Base-by-base conservation (phyloP, 2,797 vertebrate genomes). In the Adrianichthys oophorus region DNA sequence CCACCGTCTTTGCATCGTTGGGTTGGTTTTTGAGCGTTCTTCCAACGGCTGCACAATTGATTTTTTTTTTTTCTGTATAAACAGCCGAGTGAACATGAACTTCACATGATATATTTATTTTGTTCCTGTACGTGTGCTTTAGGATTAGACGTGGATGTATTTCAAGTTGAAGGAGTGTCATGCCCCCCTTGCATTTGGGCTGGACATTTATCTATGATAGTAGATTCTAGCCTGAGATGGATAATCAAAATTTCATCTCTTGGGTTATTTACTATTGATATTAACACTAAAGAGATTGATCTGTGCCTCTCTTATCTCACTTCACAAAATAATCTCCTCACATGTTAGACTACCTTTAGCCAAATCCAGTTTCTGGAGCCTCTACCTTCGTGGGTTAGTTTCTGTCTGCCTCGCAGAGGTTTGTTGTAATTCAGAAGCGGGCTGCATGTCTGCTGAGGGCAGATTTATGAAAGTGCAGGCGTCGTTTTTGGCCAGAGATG, bases 191-290 rank as follows among this genome's bases (percentile, higher is more conserved):
- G 8, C 15, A 16, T 15, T 15, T 15, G 41, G 16, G 16, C n/a
- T 42, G 2, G 5, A 1, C 12, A 46, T 54, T 41, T 52, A 59
- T 65, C 77, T 44, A 56, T 50, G 53, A 82, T 73, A 19, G 62
- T 63, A 52, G 55, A 46, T 71, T 66, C 54, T 26, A 23, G 62
- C 42, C 59, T 48, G 59, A 7, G 48, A 72, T 44, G 60, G 14
- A 43, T 43, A 74, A 83, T 87, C 84, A 73, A 87, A 89, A 88
- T 85, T 83, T 84, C 70, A 87, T 88, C 70, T 64, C 55, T 62
- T 53, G 12, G 48, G 42, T 71, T 43, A 43, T 60, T 44, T 58
- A 48, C 48, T 44, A 32, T 58, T 74, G 56, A 69, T 80, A 68
- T 59, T 62, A 71, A 77, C 59, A 68, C 56, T 53, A 41, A 51